Base-by-base conservation (phyloP, 2,888 invertebrate species). In the Timema podura region DNA sequence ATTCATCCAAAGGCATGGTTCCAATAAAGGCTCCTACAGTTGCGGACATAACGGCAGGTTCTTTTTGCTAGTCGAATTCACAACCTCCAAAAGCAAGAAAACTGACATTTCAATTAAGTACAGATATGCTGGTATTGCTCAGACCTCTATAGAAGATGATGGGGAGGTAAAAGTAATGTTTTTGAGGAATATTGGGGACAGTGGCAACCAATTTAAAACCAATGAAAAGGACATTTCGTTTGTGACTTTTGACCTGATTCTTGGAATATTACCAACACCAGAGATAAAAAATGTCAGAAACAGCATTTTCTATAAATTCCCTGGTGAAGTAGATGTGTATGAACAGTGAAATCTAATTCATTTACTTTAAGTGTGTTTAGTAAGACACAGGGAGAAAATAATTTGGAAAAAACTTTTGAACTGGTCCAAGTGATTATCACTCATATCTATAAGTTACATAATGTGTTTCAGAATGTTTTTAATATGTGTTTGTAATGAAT, bases 51-150 rank as follows among this genome's bases (percentile, higher is more conserved):
- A 54, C 54, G 16, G 54, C 54, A 54, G 54, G 16, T 7, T 15
- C 54, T 54, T 54, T 54, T 5, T 54, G 13, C 16, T 54, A 54
- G 11, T 54, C 6, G 54, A 54, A 54, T 54, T 54, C 54, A 54
- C 54, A 54, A 54, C 54, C 54, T 54, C 54, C 54, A 54, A 54
- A 54, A 6, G 54, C 11, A 54, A 16, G 11, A 54, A 54, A 16
- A 54, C 6, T 6, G 54, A 7, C 16, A 54, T 15, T 54, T 54
- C 54, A 54, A 54, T 16, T 16, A 54, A 54, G n/a, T 54, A 54
- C 54, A 54, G 54, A 54, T 54, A 54, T 54, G 54, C 54, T 54
- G 54, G 54, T 54, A 49, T 49, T 10, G 54, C 11, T 54, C 54
- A 54, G 54, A 54, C 54, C 6, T 54, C 6, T 54, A 13, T 54